These are phyloP conservation scores for Nemurella pictetii DNA, from an alignment of 2,888 invertebrate species.

Conservation along the genomic window DNA sequence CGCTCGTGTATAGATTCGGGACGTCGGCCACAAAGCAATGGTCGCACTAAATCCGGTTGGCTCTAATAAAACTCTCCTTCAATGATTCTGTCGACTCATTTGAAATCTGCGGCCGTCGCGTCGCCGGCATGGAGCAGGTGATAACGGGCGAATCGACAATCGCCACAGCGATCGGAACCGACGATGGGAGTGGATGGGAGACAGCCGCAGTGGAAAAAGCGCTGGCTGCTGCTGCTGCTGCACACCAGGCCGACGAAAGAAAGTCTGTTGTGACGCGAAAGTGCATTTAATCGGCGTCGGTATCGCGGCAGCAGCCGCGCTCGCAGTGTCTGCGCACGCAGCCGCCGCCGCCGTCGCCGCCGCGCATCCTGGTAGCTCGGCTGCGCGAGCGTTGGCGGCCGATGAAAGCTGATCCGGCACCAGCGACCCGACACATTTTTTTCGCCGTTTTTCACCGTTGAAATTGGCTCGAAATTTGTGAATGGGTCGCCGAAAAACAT, in stretches of 20 bases:
- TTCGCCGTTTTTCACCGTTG: not conserved
- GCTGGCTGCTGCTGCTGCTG: no score
- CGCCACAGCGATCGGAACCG: not conserved
- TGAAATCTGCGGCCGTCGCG: not conserved
- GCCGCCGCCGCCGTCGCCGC: not conserved
- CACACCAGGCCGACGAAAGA: not conserved
- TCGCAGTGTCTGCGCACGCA: no score
- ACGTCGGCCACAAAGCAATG: no score
- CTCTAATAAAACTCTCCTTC: no score
- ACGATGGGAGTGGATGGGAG: not conserved
- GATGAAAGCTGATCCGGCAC: not conserved
- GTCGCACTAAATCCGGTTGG: no score
- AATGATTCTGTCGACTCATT: not conserved
- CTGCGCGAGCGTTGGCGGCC: no score
- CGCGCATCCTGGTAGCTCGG: not conserved
- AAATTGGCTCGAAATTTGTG: not conserved
- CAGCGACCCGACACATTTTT: not conserved
- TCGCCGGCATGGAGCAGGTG: not conserved
- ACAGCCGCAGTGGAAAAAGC: not conserved
- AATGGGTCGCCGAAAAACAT: not conserved
- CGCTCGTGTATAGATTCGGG: no score
- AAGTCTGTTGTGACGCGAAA: not conserved
- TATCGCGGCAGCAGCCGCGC: no score
- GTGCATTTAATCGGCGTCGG: not conserved
- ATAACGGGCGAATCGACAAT: not conserved